Conservation (phyloP, 2,113 vertebrate species). For the Laterallus jamaicensis region DNA sequence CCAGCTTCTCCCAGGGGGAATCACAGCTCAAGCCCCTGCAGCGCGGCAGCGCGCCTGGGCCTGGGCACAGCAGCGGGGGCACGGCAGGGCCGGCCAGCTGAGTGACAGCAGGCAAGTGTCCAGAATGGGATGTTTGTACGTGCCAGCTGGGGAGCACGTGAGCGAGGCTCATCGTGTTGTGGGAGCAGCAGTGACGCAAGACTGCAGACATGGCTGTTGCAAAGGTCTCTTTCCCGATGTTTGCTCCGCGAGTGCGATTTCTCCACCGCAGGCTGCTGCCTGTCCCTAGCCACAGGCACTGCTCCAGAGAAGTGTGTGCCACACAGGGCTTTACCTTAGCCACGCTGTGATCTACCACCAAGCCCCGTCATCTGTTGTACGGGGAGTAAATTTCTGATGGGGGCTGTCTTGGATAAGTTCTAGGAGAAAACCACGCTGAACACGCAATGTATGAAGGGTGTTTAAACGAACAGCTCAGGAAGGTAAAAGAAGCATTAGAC, state of each 20-base stretch:
- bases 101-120: rapidly evolving
- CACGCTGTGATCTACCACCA: background rate
- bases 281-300: background rate
- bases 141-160: background rate
- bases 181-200: background rate
- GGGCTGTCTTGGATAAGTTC: background rate
- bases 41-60: rapidly evolving
- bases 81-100: background rate
- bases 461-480: background rate
- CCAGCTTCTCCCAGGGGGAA: background rate
- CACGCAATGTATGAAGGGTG: background rate
- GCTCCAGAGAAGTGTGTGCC: background rate
- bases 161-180: rapidly evolving
- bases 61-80: rapidly evolving
- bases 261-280: background rate
- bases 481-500: background rate
- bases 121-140: background rate
- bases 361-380: background rate
- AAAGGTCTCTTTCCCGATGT: background rate
- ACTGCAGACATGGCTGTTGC: rapidly evolving
- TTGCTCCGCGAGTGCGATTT: background rate
- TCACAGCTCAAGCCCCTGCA: background rate
- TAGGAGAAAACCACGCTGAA: background rate
- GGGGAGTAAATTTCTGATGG: background rate
- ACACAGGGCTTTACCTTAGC: background rate